phyloP scores from a whole-genome alignment of 2,113 vertebrate genomes.

The Paramormyrops kingsleyae region DNA sequence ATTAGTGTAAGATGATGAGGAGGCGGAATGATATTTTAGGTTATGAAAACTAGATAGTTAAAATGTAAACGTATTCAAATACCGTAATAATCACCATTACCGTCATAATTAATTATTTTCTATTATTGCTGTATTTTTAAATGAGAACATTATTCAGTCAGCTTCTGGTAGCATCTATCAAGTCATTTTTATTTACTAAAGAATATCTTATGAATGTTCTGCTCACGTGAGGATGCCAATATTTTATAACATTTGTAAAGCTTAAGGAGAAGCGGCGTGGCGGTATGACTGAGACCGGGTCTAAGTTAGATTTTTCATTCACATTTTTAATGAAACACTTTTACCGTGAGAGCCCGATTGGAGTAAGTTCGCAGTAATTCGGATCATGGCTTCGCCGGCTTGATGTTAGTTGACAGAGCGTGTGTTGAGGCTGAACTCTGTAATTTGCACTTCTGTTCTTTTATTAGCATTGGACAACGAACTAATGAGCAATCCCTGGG shows the following conservation, averaged over 20 bases:
- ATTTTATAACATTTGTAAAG: neutral
- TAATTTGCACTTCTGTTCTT: conserved; percentile 77
- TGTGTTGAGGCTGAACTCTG: conserved; percentile 75
- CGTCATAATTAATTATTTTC: neutral
- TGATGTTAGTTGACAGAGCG: conserved; percentile 85
- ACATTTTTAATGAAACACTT: conserved; percentile 14
- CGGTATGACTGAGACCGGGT: neutral
- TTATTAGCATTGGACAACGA: conserved; percentile 80
- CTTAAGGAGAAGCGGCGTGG: neutral
- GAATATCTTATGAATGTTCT: neutral
- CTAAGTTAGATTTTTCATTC: neutral
- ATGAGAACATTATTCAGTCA: neutral
- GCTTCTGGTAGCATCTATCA: neutral
- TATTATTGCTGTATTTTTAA: neutral
- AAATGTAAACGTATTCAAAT: neutral
- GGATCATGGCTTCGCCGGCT: conserved; percentile 61
- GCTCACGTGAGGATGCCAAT: neutral
- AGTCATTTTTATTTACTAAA: neutral
- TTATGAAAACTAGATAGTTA: neutral
- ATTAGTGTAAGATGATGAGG: conserved; percentile 53
- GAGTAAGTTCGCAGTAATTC: conserved; percentile 63
- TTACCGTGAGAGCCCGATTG: neutral
- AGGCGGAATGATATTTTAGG: conserved; percentile 56
- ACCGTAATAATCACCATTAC: neutral
- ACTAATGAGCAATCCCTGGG: conserved; percentile 83